phyloP scores from a whole-genome alignment of 2,797 vertebrate species.

The Acanthis flammea region DNA sequence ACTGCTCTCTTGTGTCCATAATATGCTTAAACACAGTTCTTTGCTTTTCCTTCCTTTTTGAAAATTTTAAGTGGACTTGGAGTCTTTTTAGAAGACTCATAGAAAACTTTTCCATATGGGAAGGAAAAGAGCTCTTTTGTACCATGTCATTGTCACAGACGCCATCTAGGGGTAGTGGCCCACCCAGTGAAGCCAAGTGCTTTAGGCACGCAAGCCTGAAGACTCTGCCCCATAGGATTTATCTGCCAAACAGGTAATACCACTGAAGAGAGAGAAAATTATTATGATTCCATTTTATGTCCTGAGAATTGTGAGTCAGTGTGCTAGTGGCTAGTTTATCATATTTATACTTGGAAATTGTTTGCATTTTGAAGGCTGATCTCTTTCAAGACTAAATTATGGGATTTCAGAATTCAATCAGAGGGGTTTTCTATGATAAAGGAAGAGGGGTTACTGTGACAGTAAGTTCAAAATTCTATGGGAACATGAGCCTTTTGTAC shows the following conservation, averaged over 20 bases:
- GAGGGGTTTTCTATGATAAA: background rate
- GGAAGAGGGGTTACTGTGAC: background rate
- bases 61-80: background rate
- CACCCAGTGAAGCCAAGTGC: background rate
- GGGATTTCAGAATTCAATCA: background rate
- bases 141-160: background rate
- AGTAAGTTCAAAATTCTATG: background rate
- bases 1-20: background rate
- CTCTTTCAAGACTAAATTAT: background rate
- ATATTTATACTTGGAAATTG: background rate
- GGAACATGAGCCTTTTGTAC: background rate
- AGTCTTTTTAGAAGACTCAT: background rate
- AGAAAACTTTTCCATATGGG: background rate
- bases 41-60: background rate
- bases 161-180: background rate
- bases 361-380: background rate
- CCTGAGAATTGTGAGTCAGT: background rate
- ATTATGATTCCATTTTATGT: background rate
- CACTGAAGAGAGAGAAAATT: background rate
- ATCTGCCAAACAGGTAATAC: background rate
- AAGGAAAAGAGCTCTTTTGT: background rate
- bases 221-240: background rate
- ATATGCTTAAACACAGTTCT: background rate
- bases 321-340: background rate
- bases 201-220: rapidly evolving